Evolutionary conservation across 2,888 invertebrate species (phyloP).

Genomic region (Ametastegia equiseti): DNA sequence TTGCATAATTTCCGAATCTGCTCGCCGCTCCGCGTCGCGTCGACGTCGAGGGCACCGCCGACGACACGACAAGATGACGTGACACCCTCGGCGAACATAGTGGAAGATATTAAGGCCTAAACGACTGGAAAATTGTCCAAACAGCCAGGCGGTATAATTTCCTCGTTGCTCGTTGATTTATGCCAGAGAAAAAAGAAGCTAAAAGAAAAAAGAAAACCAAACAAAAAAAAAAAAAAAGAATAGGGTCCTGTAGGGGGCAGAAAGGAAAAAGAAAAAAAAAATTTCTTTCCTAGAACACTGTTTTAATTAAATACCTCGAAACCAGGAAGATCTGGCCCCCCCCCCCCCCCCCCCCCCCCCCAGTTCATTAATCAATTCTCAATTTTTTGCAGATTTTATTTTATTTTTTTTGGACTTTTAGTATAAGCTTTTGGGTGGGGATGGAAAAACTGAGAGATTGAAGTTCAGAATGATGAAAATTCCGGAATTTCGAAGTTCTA

Average conservation of each 20-base stretch:
- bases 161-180: conserved; percentile 58
- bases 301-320: not conserved
- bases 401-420: not conserved
- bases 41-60: conserved; percentile 52
- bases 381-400: not conserved
- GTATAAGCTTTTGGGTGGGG: too few relatives aligned
- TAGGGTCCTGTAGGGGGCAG: not conserved
- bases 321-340: not conserved
- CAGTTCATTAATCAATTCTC: not conserved
- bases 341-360: too few relatives aligned
- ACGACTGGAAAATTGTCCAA: conserved; percentile 72
- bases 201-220: not conserved
- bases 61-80: conserved; percentile 59
- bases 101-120: conserved; percentile 68
- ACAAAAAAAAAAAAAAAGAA: not conserved
- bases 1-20: conserved; percentile 72
- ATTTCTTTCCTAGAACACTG: not conserved
- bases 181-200: conserved; percentile 26
- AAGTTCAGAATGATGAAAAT: too few relatives aligned
- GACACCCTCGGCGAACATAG: conserved; percentile 52
- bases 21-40: conserved; percentile 56
- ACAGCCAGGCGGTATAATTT: conserved; percentile 67
- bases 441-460: too few relatives aligned
- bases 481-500: too few relatives aligned
- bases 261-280: not conserved